Conservation (phyloP, 1,140 invertebrate genomes). For the Drosophila baimaii region DNA sequence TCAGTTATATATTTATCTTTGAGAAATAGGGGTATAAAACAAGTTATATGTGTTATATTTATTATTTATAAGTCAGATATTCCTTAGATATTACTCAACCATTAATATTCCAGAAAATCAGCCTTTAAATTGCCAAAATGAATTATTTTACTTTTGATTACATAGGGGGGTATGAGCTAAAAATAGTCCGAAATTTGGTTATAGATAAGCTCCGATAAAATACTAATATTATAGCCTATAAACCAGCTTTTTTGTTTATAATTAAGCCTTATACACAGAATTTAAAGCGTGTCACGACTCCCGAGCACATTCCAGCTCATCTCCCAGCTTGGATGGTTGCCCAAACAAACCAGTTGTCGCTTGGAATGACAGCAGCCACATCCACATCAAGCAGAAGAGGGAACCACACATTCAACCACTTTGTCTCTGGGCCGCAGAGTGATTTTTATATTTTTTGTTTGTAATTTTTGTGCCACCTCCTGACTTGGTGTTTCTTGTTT, state of each 20-base stretch:
- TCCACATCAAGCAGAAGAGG: background rate
- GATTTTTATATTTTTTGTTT: conserved; percentile 41
- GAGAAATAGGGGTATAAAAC: no score
- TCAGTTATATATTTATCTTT: no score
- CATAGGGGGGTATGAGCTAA: no score
- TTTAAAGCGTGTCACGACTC: conserved; percentile 25
- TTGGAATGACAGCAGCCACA: conserved; percentile 48
- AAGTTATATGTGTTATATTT: no score
- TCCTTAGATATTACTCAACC: background rate
- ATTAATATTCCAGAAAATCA: background rate
- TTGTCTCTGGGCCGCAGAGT: conserved; percentile 41
- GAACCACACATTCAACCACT: conserved; percentile 36
- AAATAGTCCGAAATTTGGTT: no score
- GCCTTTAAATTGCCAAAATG: no score
- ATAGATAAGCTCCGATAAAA: no score
- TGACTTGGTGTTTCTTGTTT: background rate
- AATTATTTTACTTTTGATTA: background rate
- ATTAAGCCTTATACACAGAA: background rate
- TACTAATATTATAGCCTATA: no score
- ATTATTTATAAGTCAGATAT: background rate
- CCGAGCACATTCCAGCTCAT: background rate
- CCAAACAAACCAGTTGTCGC: conserved; percentile 65
- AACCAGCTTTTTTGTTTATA: no score
- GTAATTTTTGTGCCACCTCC: conserved; percentile 36
- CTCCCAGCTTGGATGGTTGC: background rate